A percentile compares a stretch with the other conserved stretches of the same genome.
Evolutionary conservation across 2,113 vertebrate genomes (phyloP).

Genomic region (Cyprinodon brontotheroides): DNA sequence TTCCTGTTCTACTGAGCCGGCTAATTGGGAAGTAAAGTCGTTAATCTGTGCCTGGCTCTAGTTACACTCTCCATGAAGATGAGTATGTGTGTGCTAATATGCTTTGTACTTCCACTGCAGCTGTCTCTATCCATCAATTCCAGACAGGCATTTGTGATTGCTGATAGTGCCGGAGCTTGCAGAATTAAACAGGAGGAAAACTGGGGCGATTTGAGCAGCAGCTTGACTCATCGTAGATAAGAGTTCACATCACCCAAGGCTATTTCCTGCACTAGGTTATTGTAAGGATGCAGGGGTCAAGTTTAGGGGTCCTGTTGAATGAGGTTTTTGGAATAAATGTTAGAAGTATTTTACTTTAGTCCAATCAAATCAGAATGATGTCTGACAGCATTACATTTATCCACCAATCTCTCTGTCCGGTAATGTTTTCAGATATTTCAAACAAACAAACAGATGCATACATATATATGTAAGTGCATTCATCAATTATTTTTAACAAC

Average conservation of each 20-base stretch:
- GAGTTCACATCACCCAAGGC: slow-evolving; percentile 42
- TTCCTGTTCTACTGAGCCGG: slow-evolving; percentile 59
- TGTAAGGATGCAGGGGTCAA: slow-evolving; percentile 30
- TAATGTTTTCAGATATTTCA: too few relatives aligned
- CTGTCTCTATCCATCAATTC: slow-evolving; percentile 57
- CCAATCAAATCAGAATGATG: neutral
- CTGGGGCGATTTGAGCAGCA: slow-evolving; percentile 14
- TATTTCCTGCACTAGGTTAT: slow-evolving; percentile 10
- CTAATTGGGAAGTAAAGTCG: slow-evolving; percentile 64
- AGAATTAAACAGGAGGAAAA: slow-evolving; percentile 51
- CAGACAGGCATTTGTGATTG: slow-evolving; percentile 43
- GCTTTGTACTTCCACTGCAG: slow-evolving; percentile 59
- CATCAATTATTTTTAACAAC: neutral
- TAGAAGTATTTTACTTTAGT: neutral
- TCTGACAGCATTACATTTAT: neutral
- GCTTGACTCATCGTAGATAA: slow-evolving; percentile 60
- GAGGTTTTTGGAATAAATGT: slow-evolving; percentile 34
- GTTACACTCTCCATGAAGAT: slow-evolving; percentile 42
- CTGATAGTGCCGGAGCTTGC: neutral
- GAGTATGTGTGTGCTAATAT: slow-evolving; percentile 9
- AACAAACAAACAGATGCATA: neutral
- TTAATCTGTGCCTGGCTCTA: slow-evolving; percentile 62
- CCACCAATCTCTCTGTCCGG: neutral
- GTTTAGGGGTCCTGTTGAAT: slow-evolving; percentile 33
- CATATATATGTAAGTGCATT: neutral